Evolutionary conservation across 2,113 vertebrate species (phyloP), one percentile per base, ranked within the genome.

Genomic region (Cyprinodon variegatus): DNA sequence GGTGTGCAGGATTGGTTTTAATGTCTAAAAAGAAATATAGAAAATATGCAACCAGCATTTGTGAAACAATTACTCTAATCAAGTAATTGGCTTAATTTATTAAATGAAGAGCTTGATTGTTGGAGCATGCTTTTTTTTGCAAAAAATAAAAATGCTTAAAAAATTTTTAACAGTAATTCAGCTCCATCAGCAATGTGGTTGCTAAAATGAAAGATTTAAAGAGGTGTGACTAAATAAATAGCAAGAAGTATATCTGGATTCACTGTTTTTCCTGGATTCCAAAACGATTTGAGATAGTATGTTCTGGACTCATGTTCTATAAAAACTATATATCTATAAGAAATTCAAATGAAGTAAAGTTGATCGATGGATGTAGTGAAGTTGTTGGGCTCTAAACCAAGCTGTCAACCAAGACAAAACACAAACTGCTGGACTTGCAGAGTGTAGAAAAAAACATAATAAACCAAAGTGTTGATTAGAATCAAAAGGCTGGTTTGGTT

Each of bases 61-160:
- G 68, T 83, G 60, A 67, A 37, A 82, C 74, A 41, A n/a, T 72
- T 50, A 66, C 82, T 67, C 65, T 74, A 69, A 74, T 79, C 74
- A 75, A 29, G 17, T 8, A 6, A 57, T 57, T 57, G 7, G 17
- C 50, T 20, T 41, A n/a, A n/a, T 57, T 57, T 57, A 57, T 57
- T 20, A n/a, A 75, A 79, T 4, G 4, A 65, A 73, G 69, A 71
- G 70, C 61, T 68, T 80, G 67, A 81, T 46, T 70, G n/a, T 6
- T 62, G 70, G 46, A 72, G 11, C 48, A 60, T 65, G 71, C 73
- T 83, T 63, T 36, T 36, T 76, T 83, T 70, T 59, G 20, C 4
- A 77, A 72, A 64, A 29, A 72, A 15, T 29, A 29, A 29, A 29
- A 61, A 65, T 45, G 20, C 1, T 11, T 36, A 17, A 15, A 20